phyloP scores from a whole-genome alignment of 92 coral and sea anemone genomes.

The Porites cylindrica region DNA sequence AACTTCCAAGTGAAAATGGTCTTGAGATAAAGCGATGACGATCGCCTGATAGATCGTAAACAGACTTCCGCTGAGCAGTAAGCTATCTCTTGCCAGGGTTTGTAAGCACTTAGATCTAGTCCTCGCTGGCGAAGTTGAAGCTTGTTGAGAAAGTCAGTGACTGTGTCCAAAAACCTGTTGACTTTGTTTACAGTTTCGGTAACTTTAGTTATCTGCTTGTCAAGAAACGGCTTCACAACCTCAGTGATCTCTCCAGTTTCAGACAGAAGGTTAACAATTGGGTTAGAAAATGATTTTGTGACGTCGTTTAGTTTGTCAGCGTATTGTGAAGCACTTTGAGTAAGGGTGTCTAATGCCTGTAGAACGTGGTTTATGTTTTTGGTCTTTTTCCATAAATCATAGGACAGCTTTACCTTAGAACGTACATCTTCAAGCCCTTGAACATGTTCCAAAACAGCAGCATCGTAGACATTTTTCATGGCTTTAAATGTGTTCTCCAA shows the following conservation, averaged over 20 bases:
- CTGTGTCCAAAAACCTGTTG: conserved; percentile 76
- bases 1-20: conserved; percentile 90
- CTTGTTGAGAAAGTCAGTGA: conserved; percentile 81
- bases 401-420: conserved; percentile 70
- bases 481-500: conserved; percentile 83
- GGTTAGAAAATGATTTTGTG: conserved; percentile 74
- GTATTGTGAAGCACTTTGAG: conserved; percentile 77
- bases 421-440: conserved; percentile 78
- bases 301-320: conserved; percentile 73
- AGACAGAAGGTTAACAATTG: conserved; percentile 81
- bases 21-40: conserved; percentile 80
- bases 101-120: conserved; percentile 76
- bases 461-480: conserved; percentile 80
- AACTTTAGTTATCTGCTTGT: conserved; percentile 68
- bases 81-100: conserved; percentile 78
- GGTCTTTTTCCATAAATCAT: conserved; percentile 75
- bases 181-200: conserved; percentile 69
- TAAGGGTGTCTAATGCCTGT: conserved; percentile 79
- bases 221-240: conserved; percentile 78
- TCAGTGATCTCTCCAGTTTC: conserved; percentile 86
- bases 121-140: conserved; percentile 95
- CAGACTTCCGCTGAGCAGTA: conserved; percentile 92
- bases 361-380: conserved; percentile 79
- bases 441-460: conserved; percentile 74
- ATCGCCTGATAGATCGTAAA: conserved; percentile 79